phyloP scores from a whole-genome alignment of 2,888 invertebrate genomes.

The Hipparchia sbordonii region DNA sequence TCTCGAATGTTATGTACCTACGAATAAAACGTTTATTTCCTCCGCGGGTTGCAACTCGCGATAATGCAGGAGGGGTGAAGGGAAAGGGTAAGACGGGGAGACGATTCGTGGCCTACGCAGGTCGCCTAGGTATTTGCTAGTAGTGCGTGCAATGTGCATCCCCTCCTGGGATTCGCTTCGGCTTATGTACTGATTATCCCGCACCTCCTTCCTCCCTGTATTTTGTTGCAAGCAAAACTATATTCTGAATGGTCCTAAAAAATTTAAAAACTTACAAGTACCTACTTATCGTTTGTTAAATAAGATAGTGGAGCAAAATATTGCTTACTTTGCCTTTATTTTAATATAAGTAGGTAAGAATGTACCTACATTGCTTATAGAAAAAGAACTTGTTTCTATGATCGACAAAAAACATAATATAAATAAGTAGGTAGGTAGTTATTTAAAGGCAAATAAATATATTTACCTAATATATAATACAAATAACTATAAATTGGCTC shows the following conservation, averaged over 20 bases:
- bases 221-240: not conserved
- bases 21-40: constrained; percentile 4
- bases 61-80: constrained; percentile 6
- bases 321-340: too few relatives aligned
- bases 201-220: constrained; percentile 4
- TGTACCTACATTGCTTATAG: too few relatives aligned
- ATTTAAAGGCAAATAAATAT: too few relatives aligned
- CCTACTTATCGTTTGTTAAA: too few relatives aligned
- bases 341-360: too few relatives aligned
- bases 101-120: constrained; percentile 28
- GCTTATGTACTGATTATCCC: constrained; percentile 20
- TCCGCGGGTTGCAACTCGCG: not conserved
- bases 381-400: too few relatives aligned
- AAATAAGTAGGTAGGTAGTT: too few relatives aligned
- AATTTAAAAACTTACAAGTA: too few relatives aligned
- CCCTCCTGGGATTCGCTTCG: constrained; percentile 20
- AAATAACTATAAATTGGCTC: too few relatives aligned
- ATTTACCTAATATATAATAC: too few relatives aligned
- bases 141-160: constrained; percentile 34
- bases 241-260: not conserved
- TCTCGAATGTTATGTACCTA: constrained; percentile 11
- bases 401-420: too few relatives aligned
- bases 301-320: too few relatives aligned
- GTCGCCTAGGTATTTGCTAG: constrained; percentile 37
- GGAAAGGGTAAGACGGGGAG: constrained; percentile 28